Base-by-base conservation (phyloP, 2,888 invertebrate genomes). In the Polylopha cassiicola region DNA sequence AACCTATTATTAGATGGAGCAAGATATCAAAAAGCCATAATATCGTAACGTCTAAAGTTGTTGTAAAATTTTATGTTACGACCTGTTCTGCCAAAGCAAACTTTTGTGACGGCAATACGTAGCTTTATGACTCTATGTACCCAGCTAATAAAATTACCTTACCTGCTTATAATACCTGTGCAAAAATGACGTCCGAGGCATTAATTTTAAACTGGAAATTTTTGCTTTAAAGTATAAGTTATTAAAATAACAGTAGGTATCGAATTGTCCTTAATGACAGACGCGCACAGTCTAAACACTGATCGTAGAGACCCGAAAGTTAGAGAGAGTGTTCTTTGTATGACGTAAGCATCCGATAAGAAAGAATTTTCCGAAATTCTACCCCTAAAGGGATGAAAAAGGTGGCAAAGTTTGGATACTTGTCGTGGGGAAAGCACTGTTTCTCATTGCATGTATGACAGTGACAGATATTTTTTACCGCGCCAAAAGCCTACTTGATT, bases 11-110 rank as follows among this genome's bases (percentile, higher is more conserved):
- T 70, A 73, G 67, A 68, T 66, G 65, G 63, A 69, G 69, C 61
- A 67, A 75, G 77, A 76, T 78, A 79, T 79, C 73, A 79, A 78
- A 79, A 75, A 73, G 73, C 69, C 44, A 72, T 78, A 79, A 74
- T 67, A 70, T 66, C 56, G 55, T 66, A 61, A 68, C 71, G 71
- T 77, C 77, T 69, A 65, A 77, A 78, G 70, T 79, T 74, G 77
- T 73, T 79, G 76, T 78, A 77, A 80, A 79, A 79, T 78, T 77
- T 79, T 76, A 79, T 71, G 78, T 73, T 73, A 77, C 75, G 73
- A 71, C 71, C 59, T 71, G 71, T 73, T 72, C 73, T 63, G 67
- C 60, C 58, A 61, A 71, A 71, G 61, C 65, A 65, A 77, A 75
- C 66, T 76, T 74, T 73, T 70, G 72, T 68, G 68, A 65, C 59